phyloP scores from a whole-genome alignment of 1,140 invertebrate genomes.

The Papilio aristodemus region DNA sequence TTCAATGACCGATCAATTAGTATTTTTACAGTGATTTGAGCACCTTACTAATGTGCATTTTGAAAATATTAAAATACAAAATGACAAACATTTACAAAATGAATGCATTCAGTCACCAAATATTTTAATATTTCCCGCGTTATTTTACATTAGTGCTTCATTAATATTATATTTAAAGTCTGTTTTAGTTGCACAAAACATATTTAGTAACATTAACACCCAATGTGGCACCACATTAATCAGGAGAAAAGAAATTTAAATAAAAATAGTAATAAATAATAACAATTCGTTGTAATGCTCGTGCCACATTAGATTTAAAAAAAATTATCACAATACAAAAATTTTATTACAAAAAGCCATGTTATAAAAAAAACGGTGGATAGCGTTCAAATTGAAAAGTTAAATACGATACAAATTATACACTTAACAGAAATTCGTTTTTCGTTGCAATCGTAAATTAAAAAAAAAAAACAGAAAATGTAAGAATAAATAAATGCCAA shows the following conservation, averaged over 20 bases:
- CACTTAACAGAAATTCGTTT: slow-evolving; percentile 35
- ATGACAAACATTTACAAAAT: background rate
- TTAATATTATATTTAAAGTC: slow-evolving; percentile 15
- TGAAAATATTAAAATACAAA: slow-evolving; percentile 23
- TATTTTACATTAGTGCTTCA: slow-evolving; percentile 20
- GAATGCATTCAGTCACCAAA: slow-evolving; percentile 7
- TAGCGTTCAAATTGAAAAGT: slow-evolving; percentile 19
- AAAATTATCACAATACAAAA: slow-evolving; percentile 30
- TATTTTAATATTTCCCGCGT: slow-evolving; percentile 14
- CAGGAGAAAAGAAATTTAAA: background rate
- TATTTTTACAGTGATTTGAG: slow-evolving; percentile 30
- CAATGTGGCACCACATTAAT: slow-evolving; percentile 19
- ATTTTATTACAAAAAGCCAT: slow-evolving; percentile 19
- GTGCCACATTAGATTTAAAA: slow-evolving; percentile 13
- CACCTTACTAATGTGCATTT: slow-evolving; percentile 29
- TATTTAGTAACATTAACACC: slow-evolving; percentile 14
- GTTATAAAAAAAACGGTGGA: slow-evolving; percentile 22
- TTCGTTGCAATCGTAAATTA: slow-evolving; percentile 37
- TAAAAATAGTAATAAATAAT: slow-evolving; percentile 9
- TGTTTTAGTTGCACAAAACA: slow-evolving; percentile 24
- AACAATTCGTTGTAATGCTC: slow-evolving; percentile 11
- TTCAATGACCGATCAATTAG: slow-evolving; percentile 19
- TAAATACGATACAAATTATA: slow-evolving; percentile 31
- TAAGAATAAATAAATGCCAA: slow-evolving; percentile 57
- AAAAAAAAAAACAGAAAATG: slow-evolving; percentile 35